phyloP scores from a whole-genome alignment of 1,140 invertebrate species.

The Musca domestica region DNA sequence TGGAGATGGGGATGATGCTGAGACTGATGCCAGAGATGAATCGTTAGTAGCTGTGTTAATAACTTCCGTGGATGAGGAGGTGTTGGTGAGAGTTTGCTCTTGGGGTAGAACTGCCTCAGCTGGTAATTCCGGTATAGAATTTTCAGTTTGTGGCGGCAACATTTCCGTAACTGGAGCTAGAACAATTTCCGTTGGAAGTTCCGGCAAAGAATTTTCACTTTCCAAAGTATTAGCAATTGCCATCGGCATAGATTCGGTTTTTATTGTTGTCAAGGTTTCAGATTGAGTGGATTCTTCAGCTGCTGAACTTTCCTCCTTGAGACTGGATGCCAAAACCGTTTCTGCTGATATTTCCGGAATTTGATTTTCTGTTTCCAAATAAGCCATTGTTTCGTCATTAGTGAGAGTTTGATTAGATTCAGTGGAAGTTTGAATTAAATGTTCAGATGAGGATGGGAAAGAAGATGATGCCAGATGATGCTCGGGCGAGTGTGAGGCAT shows the following conservation, averaged over 20 bases:
- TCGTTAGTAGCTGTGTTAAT: too few species aligned
- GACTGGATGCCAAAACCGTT: conserved; percentile 33
- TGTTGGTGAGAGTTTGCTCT: too few species aligned
- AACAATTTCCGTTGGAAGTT: background rate
- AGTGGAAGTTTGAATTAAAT: background rate
- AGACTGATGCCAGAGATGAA: too few species aligned
- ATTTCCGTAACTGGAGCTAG: background rate
- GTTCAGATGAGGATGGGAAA: background rate
- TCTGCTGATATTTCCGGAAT: conserved; percentile 54
- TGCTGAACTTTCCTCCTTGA: background rate
- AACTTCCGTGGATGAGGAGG: too few species aligned
- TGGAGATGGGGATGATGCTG: too few species aligned
- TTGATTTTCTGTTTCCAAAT: conserved; percentile 54
- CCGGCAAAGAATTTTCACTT: background rate
- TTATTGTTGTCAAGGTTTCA: background rate
- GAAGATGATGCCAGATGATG: background rate
- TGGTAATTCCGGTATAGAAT: background rate
- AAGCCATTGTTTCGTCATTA: conserved; percentile 29
- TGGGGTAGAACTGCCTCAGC: background rate
- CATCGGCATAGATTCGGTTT: too few species aligned
- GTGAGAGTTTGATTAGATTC: conserved; percentile 27
- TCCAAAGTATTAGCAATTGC: background rate
- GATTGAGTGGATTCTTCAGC: background rate
- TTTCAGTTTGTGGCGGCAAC: background rate
- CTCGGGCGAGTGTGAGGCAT: conserved; percentile 1